Evolutionary conservation across 2,888 invertebrate genomes (phyloP).

Genomic region (Catocala sponsa): DNA sequence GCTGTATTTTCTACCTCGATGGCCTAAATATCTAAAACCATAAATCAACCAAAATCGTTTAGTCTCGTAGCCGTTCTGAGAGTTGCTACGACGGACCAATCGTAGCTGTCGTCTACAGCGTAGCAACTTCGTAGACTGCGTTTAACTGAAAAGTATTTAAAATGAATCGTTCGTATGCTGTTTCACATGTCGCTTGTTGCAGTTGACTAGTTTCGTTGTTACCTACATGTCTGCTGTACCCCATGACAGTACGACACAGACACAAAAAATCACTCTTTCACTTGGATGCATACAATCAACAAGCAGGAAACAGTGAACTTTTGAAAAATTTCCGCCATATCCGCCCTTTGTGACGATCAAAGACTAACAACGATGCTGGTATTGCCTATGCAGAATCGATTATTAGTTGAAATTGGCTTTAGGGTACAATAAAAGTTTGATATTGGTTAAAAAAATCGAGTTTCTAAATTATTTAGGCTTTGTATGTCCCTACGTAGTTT

Average conservation of each 20-base stretch:
- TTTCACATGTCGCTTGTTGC: slow-evolving; percentile 30
- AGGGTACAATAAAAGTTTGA: too few species aligned
- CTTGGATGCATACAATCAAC: slow-evolving; percentile 86
- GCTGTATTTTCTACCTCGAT: too few species aligned
- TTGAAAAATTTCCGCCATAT: slow-evolving; percentile 84
- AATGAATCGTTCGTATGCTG: slow-evolving; percentile 5
- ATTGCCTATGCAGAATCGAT: neutral
- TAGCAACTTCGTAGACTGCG: slow-evolving; percentile 17
- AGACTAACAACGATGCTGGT: slow-evolving; percentile 52
- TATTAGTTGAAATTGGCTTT: neutral
- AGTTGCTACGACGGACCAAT: slow-evolving; percentile 11
- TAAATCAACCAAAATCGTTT: neutral
- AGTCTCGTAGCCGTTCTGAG: neutral
- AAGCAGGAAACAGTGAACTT: slow-evolving; percentile 79
- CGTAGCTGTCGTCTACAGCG: slow-evolving; percentile 19
- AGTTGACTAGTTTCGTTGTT: slow-evolving; percentile 48
- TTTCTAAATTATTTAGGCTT: too few species aligned
- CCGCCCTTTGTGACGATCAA: slow-evolving; percentile 72
- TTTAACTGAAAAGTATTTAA: slow-evolving; percentile 1
- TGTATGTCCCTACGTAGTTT: too few species aligned
- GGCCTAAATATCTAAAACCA: neutral
- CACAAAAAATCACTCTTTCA: slow-evolving; percentile 76
- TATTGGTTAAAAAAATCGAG: too few species aligned
- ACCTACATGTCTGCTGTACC: slow-evolving; percentile 45
- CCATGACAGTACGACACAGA: slow-evolving; percentile 60